Percentiles rank a stretch among this genome's conserved stretches.
Evolutionary conservation across 2,113 vertebrate genomes (phyloP).

Genomic region (Gnathonemus echidnorhynchus): DNA sequence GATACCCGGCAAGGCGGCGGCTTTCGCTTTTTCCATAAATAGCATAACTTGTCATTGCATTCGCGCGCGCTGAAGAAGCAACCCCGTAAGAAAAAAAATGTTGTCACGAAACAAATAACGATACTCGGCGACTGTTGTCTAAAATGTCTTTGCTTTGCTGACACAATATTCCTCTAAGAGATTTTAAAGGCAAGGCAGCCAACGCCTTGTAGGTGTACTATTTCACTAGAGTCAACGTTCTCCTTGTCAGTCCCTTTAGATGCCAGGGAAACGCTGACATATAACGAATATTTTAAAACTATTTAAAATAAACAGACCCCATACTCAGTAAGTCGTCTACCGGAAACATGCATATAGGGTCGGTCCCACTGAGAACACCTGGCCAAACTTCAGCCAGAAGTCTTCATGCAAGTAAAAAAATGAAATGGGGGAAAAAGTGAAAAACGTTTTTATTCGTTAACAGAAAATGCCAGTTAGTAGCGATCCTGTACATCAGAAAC

Average conservation of each 20-base stretch:
- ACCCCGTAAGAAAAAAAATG: not conserved
- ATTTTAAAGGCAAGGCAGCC: constrained; percentile 47
- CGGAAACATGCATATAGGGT: not conserved
- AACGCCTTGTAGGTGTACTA: constrained; percentile 70
- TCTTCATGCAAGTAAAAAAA: not conserved
- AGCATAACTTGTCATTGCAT: not conserved
- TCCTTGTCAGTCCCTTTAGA: constrained; percentile 43
- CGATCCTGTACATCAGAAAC: not conserved
- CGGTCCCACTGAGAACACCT: not conserved
- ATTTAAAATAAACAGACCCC: not conserved
- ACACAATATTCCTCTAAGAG: constrained; percentile 48
- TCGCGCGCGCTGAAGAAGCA: not conserved
- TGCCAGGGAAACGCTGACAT: not conserved
- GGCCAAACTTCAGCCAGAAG: not conserved
- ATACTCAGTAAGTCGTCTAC: not conserved
- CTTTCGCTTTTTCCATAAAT: not conserved
- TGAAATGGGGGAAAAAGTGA: not conserved
- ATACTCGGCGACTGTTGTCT: not conserved
- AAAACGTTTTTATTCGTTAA: not conserved
- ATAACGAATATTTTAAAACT: constrained; percentile 4
- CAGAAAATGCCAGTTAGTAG: not conserved
- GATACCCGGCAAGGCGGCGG: not conserved
- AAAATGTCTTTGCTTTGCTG: constrained; percentile 37
- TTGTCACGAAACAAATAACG: not conserved
- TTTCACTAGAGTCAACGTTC: constrained; percentile 62